phyloP scores from a whole-genome alignment of 2,113 vertebrate genomes.

The Cinclus mexicanus region DNA sequence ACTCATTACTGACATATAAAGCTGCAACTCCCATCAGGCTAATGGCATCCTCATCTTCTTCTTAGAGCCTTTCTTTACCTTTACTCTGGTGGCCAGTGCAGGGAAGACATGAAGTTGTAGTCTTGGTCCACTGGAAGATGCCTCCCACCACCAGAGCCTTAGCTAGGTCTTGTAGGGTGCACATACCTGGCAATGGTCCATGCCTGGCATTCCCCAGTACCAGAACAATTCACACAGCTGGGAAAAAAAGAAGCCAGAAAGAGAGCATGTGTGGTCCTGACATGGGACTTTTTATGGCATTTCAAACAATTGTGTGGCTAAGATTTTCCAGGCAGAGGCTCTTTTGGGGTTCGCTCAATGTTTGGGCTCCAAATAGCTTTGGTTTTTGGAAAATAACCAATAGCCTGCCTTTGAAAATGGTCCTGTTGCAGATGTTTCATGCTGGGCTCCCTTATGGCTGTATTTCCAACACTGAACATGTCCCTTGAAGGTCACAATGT shows the following conservation, averaged over 20 bases:
- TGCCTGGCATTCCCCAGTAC: not conserved
- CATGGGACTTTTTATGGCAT: not conserved
- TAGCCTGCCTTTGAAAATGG: not conserved
- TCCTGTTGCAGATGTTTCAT: not conserved
- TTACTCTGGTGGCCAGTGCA: not conserved
- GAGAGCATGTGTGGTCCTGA: not conserved
- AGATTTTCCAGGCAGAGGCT: not conserved
- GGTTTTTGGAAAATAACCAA: not conserved
- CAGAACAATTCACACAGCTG: not conserved
- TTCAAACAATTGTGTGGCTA: rapidly evolving
- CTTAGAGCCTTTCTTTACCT: not conserved
- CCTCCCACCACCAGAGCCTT: not conserved
- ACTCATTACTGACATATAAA: not conserved
- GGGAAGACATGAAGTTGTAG: not conserved
- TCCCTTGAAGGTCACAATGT: conserved; percentile 1
- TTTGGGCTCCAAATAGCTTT: not conserved
- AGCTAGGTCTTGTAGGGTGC: not conserved
- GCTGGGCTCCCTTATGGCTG: not conserved
- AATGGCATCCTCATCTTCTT: not conserved
- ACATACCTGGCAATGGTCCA: not conserved
- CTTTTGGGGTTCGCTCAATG: not conserved
- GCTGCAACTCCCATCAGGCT: not conserved
- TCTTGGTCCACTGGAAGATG: not conserved
- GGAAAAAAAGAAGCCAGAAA: not conserved
- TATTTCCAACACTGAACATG: not conserved